Percentiles rank a stretch among this genome's conserved stretches.
These are phyloP conservation scores for Petrosia ficiformis DNA, from an alignment of 37 sponge, comb jelly and placozoan genomes.

Conservation along the genomic window DNA sequence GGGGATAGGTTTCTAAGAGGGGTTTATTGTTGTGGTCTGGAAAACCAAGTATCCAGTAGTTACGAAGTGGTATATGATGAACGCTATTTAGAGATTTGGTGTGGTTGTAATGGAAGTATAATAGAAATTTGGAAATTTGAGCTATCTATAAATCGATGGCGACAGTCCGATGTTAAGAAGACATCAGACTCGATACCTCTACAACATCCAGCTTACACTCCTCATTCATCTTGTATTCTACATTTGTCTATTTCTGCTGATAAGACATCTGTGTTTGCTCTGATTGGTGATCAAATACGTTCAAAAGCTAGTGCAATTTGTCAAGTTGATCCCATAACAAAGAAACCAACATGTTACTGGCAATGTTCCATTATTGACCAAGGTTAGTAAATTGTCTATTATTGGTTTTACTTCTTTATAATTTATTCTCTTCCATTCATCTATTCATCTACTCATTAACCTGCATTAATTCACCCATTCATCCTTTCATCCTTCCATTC, in stretches of 20 bases:
- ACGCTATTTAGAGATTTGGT: slow-evolving; percentile 53
- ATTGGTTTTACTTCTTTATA: neutral
- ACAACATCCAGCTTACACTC: neutral
- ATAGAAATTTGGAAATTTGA: slow-evolving; percentile 34
- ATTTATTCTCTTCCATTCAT: neutral
- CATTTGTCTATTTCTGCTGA: neutral
- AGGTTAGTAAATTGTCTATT: too few relatives aligned
- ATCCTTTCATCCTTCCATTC: too few relatives aligned
- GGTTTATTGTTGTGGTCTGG: too few relatives aligned
- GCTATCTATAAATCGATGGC: neutral
- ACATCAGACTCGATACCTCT: neutral
- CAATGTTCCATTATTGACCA: too few relatives aligned
- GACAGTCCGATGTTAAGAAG: neutral
- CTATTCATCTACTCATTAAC: neutral
- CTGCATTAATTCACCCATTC: too few relatives aligned
- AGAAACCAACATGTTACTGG: neutral
- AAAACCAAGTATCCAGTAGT: too few relatives aligned
- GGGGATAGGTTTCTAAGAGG: too few relatives aligned
- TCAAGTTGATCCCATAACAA: neutral
- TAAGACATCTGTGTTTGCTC: neutral
- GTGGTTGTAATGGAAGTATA: slow-evolving; percentile 5
- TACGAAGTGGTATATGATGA: too few relatives aligned
- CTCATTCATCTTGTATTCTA: neutral
- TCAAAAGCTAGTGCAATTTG: neutral
- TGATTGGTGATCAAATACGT: neutral